Base-by-base conservation (phyloP, 2,888 invertebrate species). In the Drosophila vallismaia region DNA sequence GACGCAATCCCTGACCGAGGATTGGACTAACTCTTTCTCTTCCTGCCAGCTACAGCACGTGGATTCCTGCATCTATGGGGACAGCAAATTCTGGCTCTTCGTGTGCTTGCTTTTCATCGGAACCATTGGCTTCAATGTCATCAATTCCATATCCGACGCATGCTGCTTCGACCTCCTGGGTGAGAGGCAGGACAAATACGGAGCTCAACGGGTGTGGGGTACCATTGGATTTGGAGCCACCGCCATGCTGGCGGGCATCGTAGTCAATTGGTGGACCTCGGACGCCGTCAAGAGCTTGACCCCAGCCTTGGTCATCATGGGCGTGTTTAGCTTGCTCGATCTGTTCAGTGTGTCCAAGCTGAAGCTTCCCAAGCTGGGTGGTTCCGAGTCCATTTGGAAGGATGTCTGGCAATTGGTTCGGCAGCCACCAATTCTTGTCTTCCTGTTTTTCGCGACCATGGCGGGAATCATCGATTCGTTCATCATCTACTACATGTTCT, bases 141-240 rank as follows among this genome's bases (percentile, higher is more conserved):
- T 95, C 33, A 96, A 97, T 85, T 96, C 96, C 49, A 95, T 98
- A 40, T 96, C 96, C 40, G 98, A 98, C 91, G 97, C 97, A 0
- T 95, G 98, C 31, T 97, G 97, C 90, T 97, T 97, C 88, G 96
- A 97, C 91, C 94, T 97, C 26, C 92, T 98, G 40, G 96, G 96
- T 10, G 93, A 94, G 0, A 93, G 94, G 10, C 94, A 95, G 56
- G 93, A 94, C 76, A 93, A 93, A 62, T 97, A 96, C 84, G 96
- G 97, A 0, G 93, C 94, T 6, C 96, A 97, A 88, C 92, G 97
- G 14, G 95, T 96, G 0, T 96, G 96, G 95, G 97, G 96, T 4
- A 96, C 96, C 0, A 94, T 95, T 4, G 96, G 96, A 0, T 97
- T 96, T 82, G 96, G 96, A 0, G 76, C 94, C 4, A 94, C 96